Evolutionary conservation across 92 coral and sea anemone species (phyloP).

Genomic region (Actinernus sp.): DNA sequence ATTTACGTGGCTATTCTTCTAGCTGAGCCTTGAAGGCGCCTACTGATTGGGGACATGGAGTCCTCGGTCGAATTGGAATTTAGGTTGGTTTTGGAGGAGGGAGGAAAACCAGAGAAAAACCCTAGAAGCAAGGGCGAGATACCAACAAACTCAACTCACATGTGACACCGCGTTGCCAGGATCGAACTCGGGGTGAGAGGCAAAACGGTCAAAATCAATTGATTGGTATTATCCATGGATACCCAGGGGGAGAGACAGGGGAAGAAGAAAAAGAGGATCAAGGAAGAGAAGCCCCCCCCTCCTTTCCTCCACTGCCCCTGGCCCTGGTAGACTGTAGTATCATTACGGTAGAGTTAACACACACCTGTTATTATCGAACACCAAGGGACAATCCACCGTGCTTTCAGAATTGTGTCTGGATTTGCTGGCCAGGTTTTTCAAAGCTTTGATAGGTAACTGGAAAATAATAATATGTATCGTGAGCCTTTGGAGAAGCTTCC

Average conservation of each 20-base stretch:
- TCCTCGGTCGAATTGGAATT: no score
- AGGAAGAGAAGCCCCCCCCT: neutral
- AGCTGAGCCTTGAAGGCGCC: no score
- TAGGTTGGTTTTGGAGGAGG: no score
- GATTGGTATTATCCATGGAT: neutral
- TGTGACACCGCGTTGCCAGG: no score
- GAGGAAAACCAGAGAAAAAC: no score
- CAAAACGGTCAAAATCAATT: neutral
- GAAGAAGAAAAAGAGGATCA: neutral
- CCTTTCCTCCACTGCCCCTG: neutral
- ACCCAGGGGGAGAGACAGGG: neutral
- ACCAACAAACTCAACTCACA: no score
- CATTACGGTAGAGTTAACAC: neutral
- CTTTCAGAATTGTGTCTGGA: conserved; percentile 62
- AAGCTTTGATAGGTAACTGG: conserved; percentile 90
- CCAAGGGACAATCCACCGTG: conserved; percentile 94
- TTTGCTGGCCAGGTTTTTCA: conserved; percentile 79
- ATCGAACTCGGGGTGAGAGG: no score
- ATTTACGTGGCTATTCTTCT: no score
- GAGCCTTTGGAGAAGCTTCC: no score
- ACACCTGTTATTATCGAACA: conserved; percentile 95
- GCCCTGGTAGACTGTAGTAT: neutral
- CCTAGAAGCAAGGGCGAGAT: no score
- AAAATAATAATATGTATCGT: no score
- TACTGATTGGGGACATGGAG: no score